Evolutionary conservation across 2,113 vertebrate species (phyloP).

Genomic region (Thamnophis sirtalis): DNA sequence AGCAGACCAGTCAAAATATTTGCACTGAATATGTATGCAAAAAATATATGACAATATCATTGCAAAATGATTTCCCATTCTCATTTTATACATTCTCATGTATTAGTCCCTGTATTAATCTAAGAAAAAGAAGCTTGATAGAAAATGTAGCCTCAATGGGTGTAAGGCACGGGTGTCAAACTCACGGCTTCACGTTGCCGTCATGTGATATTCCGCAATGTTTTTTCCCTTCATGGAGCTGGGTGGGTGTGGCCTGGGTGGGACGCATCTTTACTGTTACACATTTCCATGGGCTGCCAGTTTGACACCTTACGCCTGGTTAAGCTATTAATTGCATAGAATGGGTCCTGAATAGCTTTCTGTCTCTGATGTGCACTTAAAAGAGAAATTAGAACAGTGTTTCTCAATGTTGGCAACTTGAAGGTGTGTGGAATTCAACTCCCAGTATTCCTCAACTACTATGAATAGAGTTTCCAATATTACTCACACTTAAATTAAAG

Average conservation of each 20-base stretch:
- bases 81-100: slow-evolving; percentile 34
- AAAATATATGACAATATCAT: not conserved
- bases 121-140: not conserved
- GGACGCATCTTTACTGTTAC: too few relatives aligned
- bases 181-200: too few relatives aligned
- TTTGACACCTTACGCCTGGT: too few relatives aligned
- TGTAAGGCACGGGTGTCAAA: not conserved
- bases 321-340: not conserved
- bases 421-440: not conserved
- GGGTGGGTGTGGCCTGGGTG: too few relatives aligned
- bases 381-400: not conserved
- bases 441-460: not conserved
- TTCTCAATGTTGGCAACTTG: not conserved
- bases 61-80: slow-evolving; percentile 36
- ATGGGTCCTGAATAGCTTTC: not conserved
- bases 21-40: not conserved
- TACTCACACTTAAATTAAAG: not conserved
- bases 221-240: too few relatives aligned
- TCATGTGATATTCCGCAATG: too few relatives aligned
- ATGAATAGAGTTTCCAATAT: not conserved
- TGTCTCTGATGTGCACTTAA: not conserved
- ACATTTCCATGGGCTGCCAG: too few relatives aligned
- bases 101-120: not conserved
- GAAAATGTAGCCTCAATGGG: not conserved
- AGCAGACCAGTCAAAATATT: slow-evolving; percentile 22